Evolutionary conservation across 2,113 vertebrate species (phyloP).

Genomic region (Thymallus thymallus): DNA sequence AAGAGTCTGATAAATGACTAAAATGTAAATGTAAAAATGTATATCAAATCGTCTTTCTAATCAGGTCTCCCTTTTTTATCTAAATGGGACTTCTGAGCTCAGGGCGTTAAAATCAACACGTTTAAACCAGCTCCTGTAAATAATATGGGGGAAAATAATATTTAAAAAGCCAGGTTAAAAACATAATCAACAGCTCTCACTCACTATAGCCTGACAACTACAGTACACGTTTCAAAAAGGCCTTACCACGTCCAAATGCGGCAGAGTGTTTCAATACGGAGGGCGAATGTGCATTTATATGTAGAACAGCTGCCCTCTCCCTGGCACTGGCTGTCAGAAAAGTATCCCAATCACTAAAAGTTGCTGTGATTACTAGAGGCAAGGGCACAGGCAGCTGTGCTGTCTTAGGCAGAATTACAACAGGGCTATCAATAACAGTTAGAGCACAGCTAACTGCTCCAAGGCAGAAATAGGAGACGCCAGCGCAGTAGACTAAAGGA

Average conservation of each 20-base stretch:
- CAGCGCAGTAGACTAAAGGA: slow-evolving; percentile 27
- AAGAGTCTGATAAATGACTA: too few relatives aligned
- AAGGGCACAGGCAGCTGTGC: slow-evolving; percentile 57
- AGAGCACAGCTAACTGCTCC: slow-evolving; percentile 31
- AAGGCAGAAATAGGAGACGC: slow-evolving; percentile 30
- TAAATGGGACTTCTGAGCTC: too few relatives aligned
- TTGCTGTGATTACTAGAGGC: slow-evolving; percentile 55
- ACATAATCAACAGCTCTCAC: neutral
- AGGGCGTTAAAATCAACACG: too few relatives aligned
- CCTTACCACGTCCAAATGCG: neutral
- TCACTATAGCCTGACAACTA: neutral
- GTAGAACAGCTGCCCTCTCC: slow-evolving; percentile 33
- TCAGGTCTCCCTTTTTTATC: too few relatives aligned
- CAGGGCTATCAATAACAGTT: slow-evolving; percentile 59
- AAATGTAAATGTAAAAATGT: too few relatives aligned
- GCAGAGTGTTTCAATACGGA: slow-evolving; percentile 15
- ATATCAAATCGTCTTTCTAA: too few relatives aligned
- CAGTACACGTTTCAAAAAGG: neutral
- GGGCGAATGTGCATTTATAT: slow-evolving; percentile 39
- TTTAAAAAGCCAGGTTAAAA: neutral
- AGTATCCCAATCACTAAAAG: slow-evolving; percentile 49
- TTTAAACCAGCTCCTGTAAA: too few relatives aligned
- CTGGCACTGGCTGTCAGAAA: slow-evolving; percentile 28
- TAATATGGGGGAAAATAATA: too few relatives aligned
- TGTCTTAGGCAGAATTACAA: slow-evolving; percentile 56